Conservation (phyloP, 2,113 vertebrate species). For the Seriola quinqueradiata region DNA sequence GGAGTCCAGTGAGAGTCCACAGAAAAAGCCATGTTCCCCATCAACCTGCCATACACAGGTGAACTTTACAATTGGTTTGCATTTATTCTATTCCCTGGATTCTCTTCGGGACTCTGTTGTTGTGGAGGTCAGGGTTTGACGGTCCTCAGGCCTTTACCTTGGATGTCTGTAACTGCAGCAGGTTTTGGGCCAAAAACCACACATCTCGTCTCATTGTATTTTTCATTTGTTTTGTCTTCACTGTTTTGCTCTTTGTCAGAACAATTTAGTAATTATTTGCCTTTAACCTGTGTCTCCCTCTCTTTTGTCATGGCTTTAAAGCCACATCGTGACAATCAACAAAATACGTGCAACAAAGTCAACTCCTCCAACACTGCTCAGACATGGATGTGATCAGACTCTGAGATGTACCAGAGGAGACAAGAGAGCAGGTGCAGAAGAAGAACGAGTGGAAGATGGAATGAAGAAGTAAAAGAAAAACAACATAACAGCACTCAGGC, state of each 20-base stretch:
- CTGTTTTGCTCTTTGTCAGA: neutral
- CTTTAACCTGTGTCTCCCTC: neutral
- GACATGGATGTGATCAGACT: neutral
- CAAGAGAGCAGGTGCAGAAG: constrained; percentile 28
- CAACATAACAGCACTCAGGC: constrained; percentile 12
- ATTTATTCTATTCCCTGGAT: no score
- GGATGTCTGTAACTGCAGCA: neutral
- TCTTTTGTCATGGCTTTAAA: neutral
- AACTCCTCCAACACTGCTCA: neutral
- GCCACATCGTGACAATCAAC: neutral
- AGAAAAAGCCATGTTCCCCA: no score
- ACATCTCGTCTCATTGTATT: neutral
- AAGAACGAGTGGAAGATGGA: neutral
- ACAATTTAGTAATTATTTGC: neutral
- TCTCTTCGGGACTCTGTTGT: no score
- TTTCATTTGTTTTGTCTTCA: neutral
- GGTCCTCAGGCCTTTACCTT: neutral
- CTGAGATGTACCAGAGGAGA: constrained; percentile 25
- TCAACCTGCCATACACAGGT: no score
- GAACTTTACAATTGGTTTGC: no score
- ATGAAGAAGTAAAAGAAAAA: constrained; percentile 26
- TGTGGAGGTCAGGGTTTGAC: no score
- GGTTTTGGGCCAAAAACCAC: neutral
- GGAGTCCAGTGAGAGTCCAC: no score
- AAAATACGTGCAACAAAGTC: neutral